Evolutionary conservation across 2,113 vertebrate species (phyloP).

Genomic region (Micromys minutus): DNA sequence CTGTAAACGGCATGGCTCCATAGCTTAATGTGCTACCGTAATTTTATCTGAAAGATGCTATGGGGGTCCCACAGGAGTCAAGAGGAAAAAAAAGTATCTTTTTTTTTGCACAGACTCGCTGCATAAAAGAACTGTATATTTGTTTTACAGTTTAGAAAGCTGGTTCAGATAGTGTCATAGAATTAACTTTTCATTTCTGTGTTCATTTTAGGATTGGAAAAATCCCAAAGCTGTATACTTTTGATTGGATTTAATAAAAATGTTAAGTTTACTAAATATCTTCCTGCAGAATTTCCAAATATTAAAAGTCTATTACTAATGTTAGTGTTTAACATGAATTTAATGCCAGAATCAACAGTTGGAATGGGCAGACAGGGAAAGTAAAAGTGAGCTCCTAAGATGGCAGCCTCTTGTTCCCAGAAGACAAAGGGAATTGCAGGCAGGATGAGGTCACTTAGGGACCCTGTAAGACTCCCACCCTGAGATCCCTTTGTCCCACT

Average conservation of each 20-base stretch:
- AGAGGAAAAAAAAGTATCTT: constrained; percentile 51
- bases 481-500: not conserved
- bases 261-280: constrained; percentile 44
- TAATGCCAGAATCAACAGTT: constrained; percentile 40
- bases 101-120: constrained; percentile 52
- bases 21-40: constrained; percentile 12
- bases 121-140: constrained; percentile 38
- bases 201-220: constrained; percentile 65
- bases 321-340: constrained; percentile 38
- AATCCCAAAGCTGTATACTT: constrained; percentile 41
- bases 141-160: constrained; percentile 59
- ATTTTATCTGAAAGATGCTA: constrained; percentile 21
- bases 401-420: not conserved
- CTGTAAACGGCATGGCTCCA: not conserved
- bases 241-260: constrained; percentile 72
- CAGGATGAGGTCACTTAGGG: not conserved
- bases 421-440: not conserved
- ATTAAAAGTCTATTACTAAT: constrained; percentile 12
- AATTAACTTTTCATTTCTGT: constrained; percentile 67
- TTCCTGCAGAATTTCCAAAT: constrained; percentile 28
- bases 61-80: constrained; percentile 27
- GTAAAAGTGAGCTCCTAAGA: not conserved
- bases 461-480: not conserved
- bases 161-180: constrained; percentile 48
- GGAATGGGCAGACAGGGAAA: not conserved